Evolutionary conservation across 2,888 invertebrate genomes (phyloP).

Genomic region (Machimus rusticus): DNA sequence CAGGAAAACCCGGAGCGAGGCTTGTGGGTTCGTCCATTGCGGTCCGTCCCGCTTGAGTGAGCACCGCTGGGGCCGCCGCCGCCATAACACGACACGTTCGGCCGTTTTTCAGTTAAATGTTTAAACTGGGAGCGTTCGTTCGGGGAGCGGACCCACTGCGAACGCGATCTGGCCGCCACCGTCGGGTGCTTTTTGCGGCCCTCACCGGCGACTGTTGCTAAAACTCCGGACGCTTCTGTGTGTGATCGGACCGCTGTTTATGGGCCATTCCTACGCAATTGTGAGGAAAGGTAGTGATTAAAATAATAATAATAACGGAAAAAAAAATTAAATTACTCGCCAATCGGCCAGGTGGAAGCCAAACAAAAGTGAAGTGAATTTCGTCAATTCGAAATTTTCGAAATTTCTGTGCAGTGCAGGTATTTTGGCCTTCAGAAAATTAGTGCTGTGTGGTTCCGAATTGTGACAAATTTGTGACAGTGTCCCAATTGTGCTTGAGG

Average conservation of each 20-base stretch:
- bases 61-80: conserved; percentile 53
- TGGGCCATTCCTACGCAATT: background rate
- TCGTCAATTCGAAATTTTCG: background rate
- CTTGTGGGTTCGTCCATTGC: conserved; percentile 56
- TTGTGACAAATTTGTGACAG: background rate
- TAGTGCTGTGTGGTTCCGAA: background rate
- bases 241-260: background rate
- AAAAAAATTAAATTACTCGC: background rate
- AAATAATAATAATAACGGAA: background rate
- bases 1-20: conserved; percentile 46
- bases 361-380: background rate
- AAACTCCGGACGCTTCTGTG: background rate
- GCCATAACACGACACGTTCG: conserved; percentile 47
- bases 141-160: conserved; percentile 6
- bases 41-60: conserved; percentile 60
- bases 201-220: background rate
- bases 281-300: background rate
- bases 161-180: background rate
- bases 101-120: conserved; percentile 46
- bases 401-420: background rate
- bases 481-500: background rate
- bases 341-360: background rate
- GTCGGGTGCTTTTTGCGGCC: conserved; percentile 7
- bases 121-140: conserved; percentile 29
- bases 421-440: background rate